Conservation (phyloP, 2,113 vertebrate genomes). For the Telmatochromis sp. region DNA sequence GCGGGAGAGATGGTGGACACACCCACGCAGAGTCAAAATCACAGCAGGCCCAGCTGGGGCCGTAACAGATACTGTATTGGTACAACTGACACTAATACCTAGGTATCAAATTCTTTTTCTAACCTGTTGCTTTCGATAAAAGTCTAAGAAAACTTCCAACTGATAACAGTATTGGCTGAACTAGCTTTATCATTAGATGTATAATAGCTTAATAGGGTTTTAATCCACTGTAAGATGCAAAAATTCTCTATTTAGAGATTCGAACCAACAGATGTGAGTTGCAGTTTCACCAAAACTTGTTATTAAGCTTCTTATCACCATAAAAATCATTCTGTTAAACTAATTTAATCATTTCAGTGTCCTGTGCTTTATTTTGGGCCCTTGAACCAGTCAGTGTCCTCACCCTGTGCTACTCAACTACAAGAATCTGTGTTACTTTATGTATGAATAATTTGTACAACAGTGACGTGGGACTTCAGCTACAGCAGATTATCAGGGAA, state of each 20-base stretch:
- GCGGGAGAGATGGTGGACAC: background rate
- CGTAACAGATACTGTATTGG: background rate
- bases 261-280: background rate
- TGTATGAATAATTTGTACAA: background rate
- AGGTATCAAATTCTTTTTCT: background rate
- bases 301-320: background rate
- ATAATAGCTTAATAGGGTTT: background rate
- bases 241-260: background rate
- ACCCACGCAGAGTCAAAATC: background rate
- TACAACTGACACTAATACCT: background rate
- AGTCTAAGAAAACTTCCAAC: background rate
- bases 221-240: background rate
- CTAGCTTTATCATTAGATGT: background rate
- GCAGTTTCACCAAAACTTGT: background rate
- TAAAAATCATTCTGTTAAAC: background rate
- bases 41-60: background rate
- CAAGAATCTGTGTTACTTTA: background rate
- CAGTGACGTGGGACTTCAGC: background rate
- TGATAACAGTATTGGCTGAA: background rate
- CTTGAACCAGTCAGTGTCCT: background rate
- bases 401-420: background rate
- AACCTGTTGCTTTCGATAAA: background rate
- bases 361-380: background rate
- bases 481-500: background rate
- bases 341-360: background rate